phyloP scores from a whole-genome alignment of 2,888 invertebrate genomes.

The Elegia similella region DNA sequence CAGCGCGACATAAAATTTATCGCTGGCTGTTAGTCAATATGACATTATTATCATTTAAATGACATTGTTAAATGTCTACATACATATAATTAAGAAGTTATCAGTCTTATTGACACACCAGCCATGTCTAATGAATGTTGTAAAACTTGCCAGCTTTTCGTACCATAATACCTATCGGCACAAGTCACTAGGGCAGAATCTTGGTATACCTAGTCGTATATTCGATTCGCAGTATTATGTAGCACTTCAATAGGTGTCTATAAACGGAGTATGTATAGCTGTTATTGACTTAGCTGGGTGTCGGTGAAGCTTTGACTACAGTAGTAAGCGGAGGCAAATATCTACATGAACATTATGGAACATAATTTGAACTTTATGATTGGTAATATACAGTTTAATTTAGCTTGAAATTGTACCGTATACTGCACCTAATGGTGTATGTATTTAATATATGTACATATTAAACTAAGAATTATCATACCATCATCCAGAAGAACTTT shows the following conservation, averaged over 20 bases:
- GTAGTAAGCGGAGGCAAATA: background rate
- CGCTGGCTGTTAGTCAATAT: too few species aligned
- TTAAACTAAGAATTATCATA: too few species aligned
- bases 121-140: too few species aligned
- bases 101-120: too few species aligned
- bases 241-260: conserved; percentile 7
- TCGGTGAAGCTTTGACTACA: conserved; percentile 18
- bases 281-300: conserved; percentile 32
- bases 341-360: background rate
- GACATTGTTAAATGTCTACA: too few species aligned
- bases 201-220: conserved; percentile 27
- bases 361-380: background rate
- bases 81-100: too few species aligned
- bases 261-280: conserved; percentile 27
- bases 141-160: background rate
- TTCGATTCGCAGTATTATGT: conserved; percentile 23
- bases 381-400: background rate
- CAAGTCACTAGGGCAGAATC: conserved; percentile 31
- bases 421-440: too few species aligned
- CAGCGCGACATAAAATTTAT: too few species aligned
- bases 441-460: too few species aligned
- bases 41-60: too few species aligned
- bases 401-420: background rate
- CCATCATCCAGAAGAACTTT: too few species aligned
- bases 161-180: background rate